A percentile compares a stretch with the other conserved stretches of the same genome.
Conservation (phyloP, 2,888 invertebrate species). For the Cephus pulcher region DNA sequence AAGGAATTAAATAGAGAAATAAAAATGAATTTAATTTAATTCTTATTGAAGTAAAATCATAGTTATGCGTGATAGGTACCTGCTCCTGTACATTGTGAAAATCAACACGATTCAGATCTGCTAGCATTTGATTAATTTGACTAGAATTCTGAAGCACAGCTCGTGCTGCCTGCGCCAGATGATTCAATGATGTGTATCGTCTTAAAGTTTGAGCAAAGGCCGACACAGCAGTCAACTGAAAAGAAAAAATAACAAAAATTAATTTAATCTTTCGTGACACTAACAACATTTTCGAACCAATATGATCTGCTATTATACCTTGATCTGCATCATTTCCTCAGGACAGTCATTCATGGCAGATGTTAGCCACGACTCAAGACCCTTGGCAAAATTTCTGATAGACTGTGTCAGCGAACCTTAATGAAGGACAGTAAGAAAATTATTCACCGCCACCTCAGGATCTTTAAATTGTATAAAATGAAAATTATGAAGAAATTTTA, state of each 20-base stretch:
- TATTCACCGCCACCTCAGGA: neutral
- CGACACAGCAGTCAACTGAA: conserved; percentile 80
- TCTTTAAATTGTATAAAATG: neutral
- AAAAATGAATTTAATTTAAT: conserved; percentile 17
- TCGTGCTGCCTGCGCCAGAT: conserved; percentile 94
- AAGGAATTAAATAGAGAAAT: conserved; percentile 53
- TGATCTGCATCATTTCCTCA: conserved; percentile 82
- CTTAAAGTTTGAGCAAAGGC: conserved; percentile 95
- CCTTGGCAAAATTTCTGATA: conserved; percentile 92
- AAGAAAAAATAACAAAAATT: neutral
- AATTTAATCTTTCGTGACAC: neutral
- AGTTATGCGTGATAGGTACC: conserved; percentile 65
- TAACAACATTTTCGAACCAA: neutral
- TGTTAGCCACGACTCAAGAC: conserved; percentile 89
- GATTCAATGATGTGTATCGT: conserved; percentile 96
- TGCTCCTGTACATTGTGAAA: conserved; percentile 94
- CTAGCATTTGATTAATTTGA: conserved; percentile 96
- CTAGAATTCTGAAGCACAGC: conserved; percentile 95
- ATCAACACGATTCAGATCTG: conserved; percentile 96
- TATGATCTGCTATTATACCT: conserved; percentile 68
- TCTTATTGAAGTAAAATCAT: conserved; percentile 1
- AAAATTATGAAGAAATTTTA: conserved; percentile 11
- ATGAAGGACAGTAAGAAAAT: conserved; percentile 8
- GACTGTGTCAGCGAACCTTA: conserved; percentile 88
- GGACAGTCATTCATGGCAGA: conserved; percentile 88